phyloP scores from a whole-genome alignment of 2,113 vertebrate genomes.

The Phylloscopus trochiloides region DNA sequence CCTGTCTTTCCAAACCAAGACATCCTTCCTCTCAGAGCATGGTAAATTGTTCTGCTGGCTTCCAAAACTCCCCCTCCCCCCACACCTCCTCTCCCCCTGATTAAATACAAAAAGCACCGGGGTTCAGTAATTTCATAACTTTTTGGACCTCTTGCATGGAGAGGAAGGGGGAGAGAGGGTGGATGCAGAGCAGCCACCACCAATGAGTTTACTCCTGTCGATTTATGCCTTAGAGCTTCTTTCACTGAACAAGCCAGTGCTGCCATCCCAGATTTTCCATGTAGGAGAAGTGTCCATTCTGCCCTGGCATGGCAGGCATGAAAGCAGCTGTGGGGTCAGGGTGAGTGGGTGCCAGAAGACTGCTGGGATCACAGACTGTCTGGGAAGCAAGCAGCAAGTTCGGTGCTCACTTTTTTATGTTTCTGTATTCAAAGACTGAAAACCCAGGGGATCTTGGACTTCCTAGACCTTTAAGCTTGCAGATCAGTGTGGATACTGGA shows the following conservation, averaged over 20 bases:
- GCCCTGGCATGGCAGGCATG: accelerated
- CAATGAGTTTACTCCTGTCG: accelerated
- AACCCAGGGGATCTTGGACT: neutral
- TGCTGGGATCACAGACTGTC: neutral
- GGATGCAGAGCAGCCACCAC: neutral
- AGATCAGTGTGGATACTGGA: neutral
- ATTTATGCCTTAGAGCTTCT: neutral
- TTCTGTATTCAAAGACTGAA: neutral
- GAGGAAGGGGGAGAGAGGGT: neutral
- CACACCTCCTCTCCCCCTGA: neutral
- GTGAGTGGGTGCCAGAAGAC: neutral
- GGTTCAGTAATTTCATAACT: constrained; percentile 17
- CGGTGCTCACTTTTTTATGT: neutral
- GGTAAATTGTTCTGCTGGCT: neutral
- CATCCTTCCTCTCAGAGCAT: neutral
- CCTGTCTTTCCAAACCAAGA: too few species aligned
- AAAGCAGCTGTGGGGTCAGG: neutral
- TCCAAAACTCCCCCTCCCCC: neutral
- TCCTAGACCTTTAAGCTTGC: neutral
- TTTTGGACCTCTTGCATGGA: neutral
- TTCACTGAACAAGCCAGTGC: accelerated
- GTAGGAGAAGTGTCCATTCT: neutral
- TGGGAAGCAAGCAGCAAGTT: neutral
- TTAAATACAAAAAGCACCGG: constrained; percentile 11
- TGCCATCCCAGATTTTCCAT: neutral